These are phyloP conservation scores for Caenorhabditis japonica DNA, from an alignment of 2,888 invertebrate species.

Conservation along the genomic window DNA sequence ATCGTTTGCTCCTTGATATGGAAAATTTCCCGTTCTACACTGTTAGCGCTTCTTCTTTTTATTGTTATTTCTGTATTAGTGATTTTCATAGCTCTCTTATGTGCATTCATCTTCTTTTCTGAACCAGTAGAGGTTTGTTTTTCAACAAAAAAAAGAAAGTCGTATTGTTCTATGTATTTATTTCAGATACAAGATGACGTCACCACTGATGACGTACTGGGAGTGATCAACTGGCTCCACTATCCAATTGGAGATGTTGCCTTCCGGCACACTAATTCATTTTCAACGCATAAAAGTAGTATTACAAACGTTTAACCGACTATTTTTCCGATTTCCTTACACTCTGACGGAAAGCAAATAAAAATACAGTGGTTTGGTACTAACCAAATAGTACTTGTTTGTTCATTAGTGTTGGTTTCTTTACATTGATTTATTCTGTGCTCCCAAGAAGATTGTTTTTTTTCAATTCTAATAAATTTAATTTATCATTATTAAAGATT, in stretches of 20 bases:
- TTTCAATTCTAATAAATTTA: no score
- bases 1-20: conserved; percentile 47
- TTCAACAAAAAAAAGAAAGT: background rate
- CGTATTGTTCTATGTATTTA: background rate
- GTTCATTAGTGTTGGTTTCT: no score
- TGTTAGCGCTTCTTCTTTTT: conserved; percentile 55
- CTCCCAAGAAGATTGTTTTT: no score
- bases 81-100: conserved; percentile 55
- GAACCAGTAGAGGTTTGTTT: conserved; percentile 38
- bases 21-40: conserved; percentile 51
- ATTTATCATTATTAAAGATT: no score
- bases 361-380: no score
- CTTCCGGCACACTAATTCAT: conserved; percentile 38
- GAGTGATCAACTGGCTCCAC: conserved; percentile 63
- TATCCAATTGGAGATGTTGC: conserved; percentile 61
- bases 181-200: conserved; percentile 55
- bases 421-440: no score
- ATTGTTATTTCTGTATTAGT: conserved; percentile 57
- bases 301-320: no score
- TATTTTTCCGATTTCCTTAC: no score
- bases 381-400: no score
- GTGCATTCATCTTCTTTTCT: conserved; percentile 55
- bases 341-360: no score
- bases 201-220: conserved; percentile 56
- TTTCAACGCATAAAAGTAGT: no score